phyloP scores from a whole-genome alignment of 2,113 vertebrate genomes.

The Nicator chloris region DNA sequence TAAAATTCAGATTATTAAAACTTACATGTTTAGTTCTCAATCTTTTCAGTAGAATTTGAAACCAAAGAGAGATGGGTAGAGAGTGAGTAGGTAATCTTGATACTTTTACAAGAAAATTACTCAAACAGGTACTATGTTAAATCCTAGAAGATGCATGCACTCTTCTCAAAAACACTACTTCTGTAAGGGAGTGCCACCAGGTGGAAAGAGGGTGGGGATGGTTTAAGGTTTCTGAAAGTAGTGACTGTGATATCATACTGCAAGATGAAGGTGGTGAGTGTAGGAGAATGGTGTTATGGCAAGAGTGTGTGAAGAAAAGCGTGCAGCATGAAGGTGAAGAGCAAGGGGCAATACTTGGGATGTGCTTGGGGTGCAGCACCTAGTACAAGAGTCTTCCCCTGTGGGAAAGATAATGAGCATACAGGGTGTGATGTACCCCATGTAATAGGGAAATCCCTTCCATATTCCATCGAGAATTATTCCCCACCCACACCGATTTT shows the following conservation, averaged over 20 bases:
- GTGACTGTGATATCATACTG: background rate
- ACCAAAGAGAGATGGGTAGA: background rate
- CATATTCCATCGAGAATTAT: background rate
- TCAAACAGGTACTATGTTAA: background rate
- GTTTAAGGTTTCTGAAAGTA: background rate
- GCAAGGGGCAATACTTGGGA: background rate
- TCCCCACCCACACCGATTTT: rapidly evolving
- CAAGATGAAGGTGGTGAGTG: background rate
- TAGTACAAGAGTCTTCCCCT: background rate
- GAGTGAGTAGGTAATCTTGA: background rate
- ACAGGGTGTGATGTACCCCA: background rate
- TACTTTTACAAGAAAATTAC: background rate
- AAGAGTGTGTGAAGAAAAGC: background rate
- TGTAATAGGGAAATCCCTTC: background rate
- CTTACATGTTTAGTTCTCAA: background rate
- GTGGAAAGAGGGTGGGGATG: background rate
- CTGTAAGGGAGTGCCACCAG: background rate
- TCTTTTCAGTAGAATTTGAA: background rate
- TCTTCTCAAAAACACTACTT: background rate
- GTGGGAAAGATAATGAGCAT: background rate
- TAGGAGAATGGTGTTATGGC: background rate
- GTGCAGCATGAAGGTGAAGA: background rate
- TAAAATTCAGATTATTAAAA: background rate
- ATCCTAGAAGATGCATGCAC: background rate
- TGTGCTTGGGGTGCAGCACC: rapidly evolving